Evolutionary conservation across 2,113 vertebrate species (phyloP).

Genomic region (Girardinichthys multiradiatus): DNA sequence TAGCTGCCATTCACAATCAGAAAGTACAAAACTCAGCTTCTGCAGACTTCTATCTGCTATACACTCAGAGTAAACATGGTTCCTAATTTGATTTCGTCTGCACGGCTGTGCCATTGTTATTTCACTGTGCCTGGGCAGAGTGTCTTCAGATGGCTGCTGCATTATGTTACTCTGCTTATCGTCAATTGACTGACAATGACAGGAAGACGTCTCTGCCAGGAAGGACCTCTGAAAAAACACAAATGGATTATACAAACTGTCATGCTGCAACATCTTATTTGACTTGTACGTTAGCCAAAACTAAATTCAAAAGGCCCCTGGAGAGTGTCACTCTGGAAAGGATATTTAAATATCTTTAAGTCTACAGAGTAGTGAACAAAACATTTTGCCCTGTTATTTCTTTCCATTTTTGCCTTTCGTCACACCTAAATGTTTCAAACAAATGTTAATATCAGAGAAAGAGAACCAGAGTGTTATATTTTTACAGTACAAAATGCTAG

Average conservation of each 20-base stretch:
- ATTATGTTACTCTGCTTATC: conserved; percentile 41
- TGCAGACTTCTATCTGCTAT: not conserved
- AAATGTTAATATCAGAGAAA: not conserved
- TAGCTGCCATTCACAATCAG: conserved; percentile 34
- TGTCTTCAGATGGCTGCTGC: conserved; percentile 31
- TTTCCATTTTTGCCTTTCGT: not conserved
- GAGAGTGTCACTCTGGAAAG: not conserved
- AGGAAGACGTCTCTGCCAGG: conserved; percentile 46
- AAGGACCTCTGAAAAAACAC: conserved; percentile 27
- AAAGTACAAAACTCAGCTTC: conserved; percentile 24
- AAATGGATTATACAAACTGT: conserved; percentile 12
- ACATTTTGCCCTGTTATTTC: not conserved
- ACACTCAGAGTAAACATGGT: conserved; percentile 25
- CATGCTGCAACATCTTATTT: conserved; percentile 15
- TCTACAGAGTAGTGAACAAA: not conserved
- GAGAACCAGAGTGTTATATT: not conserved
- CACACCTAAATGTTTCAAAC: not conserved
- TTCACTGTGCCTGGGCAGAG: conserved; percentile 14
- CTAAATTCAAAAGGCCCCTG: not conserved
- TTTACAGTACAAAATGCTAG: not conserved
- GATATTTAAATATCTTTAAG: not conserved
- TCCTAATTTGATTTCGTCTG: conserved; percentile 38
- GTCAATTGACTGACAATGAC: conserved; percentile 47
- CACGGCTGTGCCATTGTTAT: conserved; percentile 27
- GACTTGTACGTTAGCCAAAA: not conserved